Percentiles rank a stretch among this genome's conserved stretches.
These are phyloP conservation scores for Polymixis lichenea DNA, from an alignment of 2,888 invertebrate species.

Conservation along the genomic window DNA sequence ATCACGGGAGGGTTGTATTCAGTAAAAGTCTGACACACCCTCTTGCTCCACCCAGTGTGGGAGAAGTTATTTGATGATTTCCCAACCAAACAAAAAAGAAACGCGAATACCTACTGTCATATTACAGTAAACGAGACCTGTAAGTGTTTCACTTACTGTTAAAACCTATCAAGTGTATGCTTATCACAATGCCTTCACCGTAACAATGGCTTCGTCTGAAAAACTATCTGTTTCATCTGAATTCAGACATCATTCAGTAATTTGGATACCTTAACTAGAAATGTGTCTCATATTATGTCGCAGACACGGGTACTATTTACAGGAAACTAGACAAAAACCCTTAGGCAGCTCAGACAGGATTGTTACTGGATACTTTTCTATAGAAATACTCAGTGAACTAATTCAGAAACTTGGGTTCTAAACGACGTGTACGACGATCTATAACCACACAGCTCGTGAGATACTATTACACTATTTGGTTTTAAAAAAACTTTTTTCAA, in stretches of 20 bases:
- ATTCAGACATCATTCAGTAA: neutral
- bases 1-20: no score
- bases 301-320: neutral
- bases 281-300: neutral
- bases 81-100: no score
- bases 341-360: neutral
- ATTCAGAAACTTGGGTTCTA: no score
- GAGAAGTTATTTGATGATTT: no score
- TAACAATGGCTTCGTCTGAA: neutral
- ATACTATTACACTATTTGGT: no score
- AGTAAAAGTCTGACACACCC: no score
- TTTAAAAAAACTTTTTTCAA: no score
- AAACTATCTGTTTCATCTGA: neutral
- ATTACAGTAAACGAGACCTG: no score
- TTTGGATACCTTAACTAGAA: neutral
- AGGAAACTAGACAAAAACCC: neutral
- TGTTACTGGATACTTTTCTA: neutral
- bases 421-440: no score
- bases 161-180: neutral
- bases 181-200: neutral
- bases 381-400: neutral
- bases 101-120: no score
- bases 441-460: no score
- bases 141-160: neutral
- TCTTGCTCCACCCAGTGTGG: no score